Conservation (phyloP, 2,888 invertebrate species). For the Drosophila lutescens region DNA sequence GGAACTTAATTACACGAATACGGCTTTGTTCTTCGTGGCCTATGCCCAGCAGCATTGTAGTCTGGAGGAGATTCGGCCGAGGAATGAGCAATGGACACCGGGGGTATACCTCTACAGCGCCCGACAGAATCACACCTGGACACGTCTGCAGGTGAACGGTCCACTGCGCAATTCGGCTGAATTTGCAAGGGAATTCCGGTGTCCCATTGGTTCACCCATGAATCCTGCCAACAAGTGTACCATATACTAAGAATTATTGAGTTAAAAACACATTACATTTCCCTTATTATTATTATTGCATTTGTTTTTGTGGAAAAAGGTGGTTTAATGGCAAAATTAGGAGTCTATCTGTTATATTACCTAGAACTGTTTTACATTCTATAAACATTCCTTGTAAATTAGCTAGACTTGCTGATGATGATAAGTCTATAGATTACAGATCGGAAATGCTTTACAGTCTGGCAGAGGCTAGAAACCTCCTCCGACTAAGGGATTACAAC, state of each 20-base stretch:
- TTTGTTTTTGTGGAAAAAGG: too few relatives aligned
- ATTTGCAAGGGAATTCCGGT: slow-evolving; percentile 79
- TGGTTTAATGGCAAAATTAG: too few relatives aligned
- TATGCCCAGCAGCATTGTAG: slow-evolving; percentile 80
- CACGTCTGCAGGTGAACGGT: slow-evolving; percentile 75
- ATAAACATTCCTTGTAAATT: not conserved
- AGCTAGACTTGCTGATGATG: too few relatives aligned
- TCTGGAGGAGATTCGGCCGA: slow-evolving; percentile 30
- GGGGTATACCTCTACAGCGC: slow-evolving; percentile 44
- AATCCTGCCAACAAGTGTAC: slow-evolving; percentile 79
- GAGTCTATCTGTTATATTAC: too few relatives aligned
- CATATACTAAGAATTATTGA: slow-evolving; percentile 64
- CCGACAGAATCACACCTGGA: slow-evolving; percentile 64
- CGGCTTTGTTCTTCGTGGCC: slow-evolving; percentile 80
- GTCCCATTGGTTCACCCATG: slow-evolving; percentile 77
- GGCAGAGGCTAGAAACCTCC: not conserved
- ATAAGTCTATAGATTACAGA: not conserved
- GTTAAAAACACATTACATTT: too few relatives aligned
- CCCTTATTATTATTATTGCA: too few relatives aligned
- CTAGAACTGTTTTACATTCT: too few relatives aligned
- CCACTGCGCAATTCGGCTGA: slow-evolving; percentile 75
- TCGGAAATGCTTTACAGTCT: not conserved
- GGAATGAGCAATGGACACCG: not conserved
- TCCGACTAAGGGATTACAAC: not conserved
- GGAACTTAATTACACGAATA: slow-evolving; percentile 79